phyloP scores from a whole-genome alignment of 2,113 vertebrate genomes.

The Phalacrocorax brasilianus region DNA sequence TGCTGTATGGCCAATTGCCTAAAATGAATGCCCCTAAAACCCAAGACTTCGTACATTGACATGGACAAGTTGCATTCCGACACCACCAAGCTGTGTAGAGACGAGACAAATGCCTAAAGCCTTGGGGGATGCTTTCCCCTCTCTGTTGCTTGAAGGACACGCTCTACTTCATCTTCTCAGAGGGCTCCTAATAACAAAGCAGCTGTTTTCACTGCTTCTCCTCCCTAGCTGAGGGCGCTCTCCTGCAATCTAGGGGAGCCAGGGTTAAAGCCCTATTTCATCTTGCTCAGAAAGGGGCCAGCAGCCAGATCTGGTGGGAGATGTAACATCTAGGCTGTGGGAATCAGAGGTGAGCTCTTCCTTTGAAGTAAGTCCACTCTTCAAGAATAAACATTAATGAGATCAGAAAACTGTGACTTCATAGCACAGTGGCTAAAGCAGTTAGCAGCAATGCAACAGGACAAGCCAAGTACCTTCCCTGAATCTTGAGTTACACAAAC shows the following conservation, averaged over 20 bases:
- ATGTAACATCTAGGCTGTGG: background rate
- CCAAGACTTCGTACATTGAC: background rate
- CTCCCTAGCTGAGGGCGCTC: background rate
- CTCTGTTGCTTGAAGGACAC: background rate
- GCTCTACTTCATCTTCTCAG: background rate
- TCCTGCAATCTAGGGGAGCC: background rate
- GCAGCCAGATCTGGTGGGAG: background rate
- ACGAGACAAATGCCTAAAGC: background rate
- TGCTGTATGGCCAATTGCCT: background rate
- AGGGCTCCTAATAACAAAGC: background rate
- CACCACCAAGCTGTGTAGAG: background rate
- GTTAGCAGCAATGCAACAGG: background rate
- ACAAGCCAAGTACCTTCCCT: background rate
- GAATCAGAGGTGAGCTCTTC: background rate
- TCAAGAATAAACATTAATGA: background rate
- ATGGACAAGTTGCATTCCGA: background rate
- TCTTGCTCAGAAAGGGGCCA: background rate
- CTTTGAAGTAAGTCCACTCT: background rate
- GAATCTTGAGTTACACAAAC: background rate
- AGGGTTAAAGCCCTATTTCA: background rate
- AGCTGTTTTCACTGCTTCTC: background rate
- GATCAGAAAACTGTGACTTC: background rate
- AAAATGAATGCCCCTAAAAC: background rate
- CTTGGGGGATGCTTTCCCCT: background rate
- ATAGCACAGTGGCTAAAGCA: background rate